Evolutionary conservation across 2,888 invertebrate genomes (phyloP), one percentile per base, ranked within the genome.

Genomic region (Phragmatobia fuliginosa): DNA sequence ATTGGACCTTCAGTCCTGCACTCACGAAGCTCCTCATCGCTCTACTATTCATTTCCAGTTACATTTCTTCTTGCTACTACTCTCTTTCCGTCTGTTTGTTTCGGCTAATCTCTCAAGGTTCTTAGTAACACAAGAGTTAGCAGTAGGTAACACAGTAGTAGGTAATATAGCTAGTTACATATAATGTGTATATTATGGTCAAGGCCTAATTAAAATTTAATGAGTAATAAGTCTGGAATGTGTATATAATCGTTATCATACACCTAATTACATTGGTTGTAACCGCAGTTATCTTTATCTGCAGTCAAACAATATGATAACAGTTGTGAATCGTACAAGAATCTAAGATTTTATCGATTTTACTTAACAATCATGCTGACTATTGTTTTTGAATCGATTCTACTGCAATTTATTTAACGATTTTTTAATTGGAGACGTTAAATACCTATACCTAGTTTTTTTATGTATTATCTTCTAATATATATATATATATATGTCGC

Each of bases 301-400:
- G 21, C 56, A 62, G 66, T 62, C 66, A 70, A 52, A 70, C 70
- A 56, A 32, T n/a, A 18, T 11, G 70, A 62, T 66, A 70, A 41
- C n/a, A 8, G 4, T 58, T 60, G 33, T 18, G 16, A 18, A 52
- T 52, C 36, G 31, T 62, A n/a, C 52, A 36, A 28, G 16, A 67
- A 25, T 31, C 21, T 18, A 1, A 61, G 61, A 67, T 67, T n/a
- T 6, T 31, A 14, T 21, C 45, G 33, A 52, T 63, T 36, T 32
- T 16, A 4, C 6, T 21, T 0, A 56, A 56, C 28, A 6, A 56
- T 28, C 56, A 28, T 14, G n/a, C 25, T 25, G 25, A 25, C 56
- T 56, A 7, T 14, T 56, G 1, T 2, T 14, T 56, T 28, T 56
- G 21, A 45, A 28, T 25, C 7, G 56, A 56, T 56, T 25, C 1